Percentiles rank a stretch among this genome's conserved stretches.
Evolutionary conservation across 1,140 invertebrate genomes (phyloP).

Genomic region (Pissodes strobi): DNA sequence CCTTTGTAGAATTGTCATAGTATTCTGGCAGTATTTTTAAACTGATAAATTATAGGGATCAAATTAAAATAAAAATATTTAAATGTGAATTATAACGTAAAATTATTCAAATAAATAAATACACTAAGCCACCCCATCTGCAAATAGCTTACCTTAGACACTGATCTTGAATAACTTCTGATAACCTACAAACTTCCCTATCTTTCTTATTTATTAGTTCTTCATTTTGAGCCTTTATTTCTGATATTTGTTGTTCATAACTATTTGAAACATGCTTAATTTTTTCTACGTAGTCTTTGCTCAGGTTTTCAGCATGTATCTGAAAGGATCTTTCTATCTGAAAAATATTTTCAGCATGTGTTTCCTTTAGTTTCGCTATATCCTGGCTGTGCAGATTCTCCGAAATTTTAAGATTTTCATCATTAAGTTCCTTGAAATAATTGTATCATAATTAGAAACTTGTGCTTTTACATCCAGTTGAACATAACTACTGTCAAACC

Average conservation of each 20-base stretch:
- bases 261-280: conserved; percentile 14
- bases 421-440: no score
- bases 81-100: no score
- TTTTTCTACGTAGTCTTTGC: conserved; percentile 15
- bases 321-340: conserved; percentile 15
- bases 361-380: conserved; percentile 26
- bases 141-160: conserved; percentile 14
- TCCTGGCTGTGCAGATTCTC: not conserved
- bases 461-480: no score
- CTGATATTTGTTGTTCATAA: conserved; percentile 14
- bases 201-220: conserved; percentile 30
- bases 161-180: conserved; percentile 35
- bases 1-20: not conserved
- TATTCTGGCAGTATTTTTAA: no score
- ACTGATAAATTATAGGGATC: no score
- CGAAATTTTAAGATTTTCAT: not conserved
- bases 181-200: conserved; percentile 32
- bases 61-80: no score
- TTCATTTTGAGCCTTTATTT: conserved; percentile 14
- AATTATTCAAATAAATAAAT: no score
- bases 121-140: not conserved
- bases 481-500: no score
- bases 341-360: conserved; percentile 1
- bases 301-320: conserved; percentile 2
- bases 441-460: no score